A percentile compares a stretch with the other conserved stretches of the same genome.
These are phyloP conservation scores for Anagrus nilaparvatae DNA, from an alignment of 1,140 invertebrate genomes.

Conservation along the genomic window DNA sequence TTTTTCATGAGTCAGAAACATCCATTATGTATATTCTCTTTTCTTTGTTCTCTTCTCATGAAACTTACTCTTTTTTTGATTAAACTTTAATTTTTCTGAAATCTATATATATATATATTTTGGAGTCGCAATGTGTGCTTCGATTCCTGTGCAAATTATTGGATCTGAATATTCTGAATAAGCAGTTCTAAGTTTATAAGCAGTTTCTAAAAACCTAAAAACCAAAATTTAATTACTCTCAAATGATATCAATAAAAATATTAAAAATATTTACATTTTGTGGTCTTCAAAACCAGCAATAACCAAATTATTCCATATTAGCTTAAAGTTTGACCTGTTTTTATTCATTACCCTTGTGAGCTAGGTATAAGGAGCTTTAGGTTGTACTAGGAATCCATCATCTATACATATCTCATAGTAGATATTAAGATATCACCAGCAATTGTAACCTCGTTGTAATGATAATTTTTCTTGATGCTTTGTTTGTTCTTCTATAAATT, in stretches of 20 bases:
- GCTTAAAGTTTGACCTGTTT: constrained; percentile 83
- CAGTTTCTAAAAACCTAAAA: constrained; percentile 66
- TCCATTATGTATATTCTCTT: no score
- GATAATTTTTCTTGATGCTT: constrained; percentile 27
- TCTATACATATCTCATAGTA: constrained; percentile 84
- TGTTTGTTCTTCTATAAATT: constrained; percentile 28
- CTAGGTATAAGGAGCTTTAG: constrained; percentile 84
- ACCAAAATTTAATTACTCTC: not conserved
- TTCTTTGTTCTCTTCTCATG: no score
- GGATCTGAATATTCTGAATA: constrained; percentile 74
- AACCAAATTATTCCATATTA: constrained; percentile 89
- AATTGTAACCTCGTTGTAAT: constrained; percentile 70
- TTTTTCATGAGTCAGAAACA: no score
- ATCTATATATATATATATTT: no score
- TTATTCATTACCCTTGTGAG: constrained; percentile 88
- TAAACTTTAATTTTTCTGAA: no score
- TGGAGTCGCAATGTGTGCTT: constrained; percentile 77
- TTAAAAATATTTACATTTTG: constrained; percentile 42
- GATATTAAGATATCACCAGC: constrained; percentile 73
- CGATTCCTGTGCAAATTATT: constrained; percentile 80
- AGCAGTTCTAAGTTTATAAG: constrained; percentile 89
- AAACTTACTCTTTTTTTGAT: no score
- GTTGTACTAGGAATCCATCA: constrained; percentile 81
- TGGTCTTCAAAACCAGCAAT: constrained; percentile 78
- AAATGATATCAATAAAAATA: constrained; percentile 8